Base-by-base conservation (phyloP, 2,797 vertebrate genomes). In the Brachyrhaphis roseni region DNA sequence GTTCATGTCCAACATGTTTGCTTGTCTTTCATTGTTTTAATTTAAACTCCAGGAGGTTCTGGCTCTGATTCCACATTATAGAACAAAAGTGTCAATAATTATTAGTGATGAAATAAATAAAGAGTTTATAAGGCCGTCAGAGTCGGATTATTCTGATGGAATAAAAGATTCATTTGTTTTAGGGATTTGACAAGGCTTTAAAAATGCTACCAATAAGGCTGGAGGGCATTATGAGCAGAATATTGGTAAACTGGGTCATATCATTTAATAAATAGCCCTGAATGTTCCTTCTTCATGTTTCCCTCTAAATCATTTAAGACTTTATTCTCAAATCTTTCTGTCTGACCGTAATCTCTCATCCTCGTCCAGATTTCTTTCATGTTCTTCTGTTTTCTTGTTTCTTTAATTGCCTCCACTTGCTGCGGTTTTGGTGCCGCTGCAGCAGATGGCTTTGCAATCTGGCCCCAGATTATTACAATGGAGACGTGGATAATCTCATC, bases 381-480 rank as follows among this genome's bases (percentile, higher is more conserved):
- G 34, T 10, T 66, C 31, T 23, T 41, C 36, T 13, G 5, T 41
- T 70, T 34, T 43, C 62, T 8, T 7, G 8, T 39, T 53, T 76
- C 47, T 80, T 82, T 90, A 90, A 91, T 91, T 90, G 74, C 82
- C 86, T 87, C 77, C 75, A 72, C 86, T 86, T 7, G 1, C 72
- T 74, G 70, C 41, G 81, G 81, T 83, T 75, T 80, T 82, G 83
- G 87, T 70, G 78, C 57, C 46, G 23, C 77, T 75, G 77, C 76
- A 88, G 83, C 90, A 93, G 90, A 90, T 90, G 90, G 88, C 85
- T 45, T 31, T 68, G 28, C 87, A 87, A 93, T 92, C 89, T 91
- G 64, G 31, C 20, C 16, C 78, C 82, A 89, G 83, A 84, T 73
- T 86, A 81, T 80, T 80, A 86, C 74, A 77, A 59, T 47, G 53